Evolutionary conservation across 2,113 vertebrate species (phyloP).

Genomic region (Hymenochirus boettgeri): DNA sequence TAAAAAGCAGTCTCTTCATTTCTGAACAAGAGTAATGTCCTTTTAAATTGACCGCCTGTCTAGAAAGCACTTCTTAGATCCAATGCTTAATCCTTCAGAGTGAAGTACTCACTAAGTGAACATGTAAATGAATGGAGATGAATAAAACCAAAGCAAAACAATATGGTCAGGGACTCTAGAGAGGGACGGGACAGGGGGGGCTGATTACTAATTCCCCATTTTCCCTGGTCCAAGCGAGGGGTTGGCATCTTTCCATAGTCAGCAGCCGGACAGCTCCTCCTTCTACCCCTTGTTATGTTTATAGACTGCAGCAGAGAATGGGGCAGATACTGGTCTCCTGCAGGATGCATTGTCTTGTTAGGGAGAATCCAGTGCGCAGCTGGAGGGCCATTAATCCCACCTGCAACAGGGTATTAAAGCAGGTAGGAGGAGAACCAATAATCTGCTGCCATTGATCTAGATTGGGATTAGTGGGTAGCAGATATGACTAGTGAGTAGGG

Average conservation of each 20-base stretch:
- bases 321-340: slow-evolving; percentile 14
- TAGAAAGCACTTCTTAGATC: neutral
- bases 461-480: too few relatives aligned
- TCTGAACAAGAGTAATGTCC: neutral
- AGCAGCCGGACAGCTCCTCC: neutral
- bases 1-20: too few relatives aligned
- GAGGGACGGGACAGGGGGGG: too few relatives aligned
- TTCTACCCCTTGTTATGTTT: slow-evolving; percentile 33
- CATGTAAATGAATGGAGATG: neutral
- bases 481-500: neutral
- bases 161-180: slow-evolving; percentile 2
- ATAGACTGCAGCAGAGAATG: slow-evolving; percentile 14
- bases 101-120: neutral
- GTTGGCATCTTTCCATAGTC: neutral
- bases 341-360: slow-evolving; percentile 19
- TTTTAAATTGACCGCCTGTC: neutral
- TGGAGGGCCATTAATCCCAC: slow-evolving; percentile 32
- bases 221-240: neutral
- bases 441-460: neutral
- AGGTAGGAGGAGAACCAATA: neutral
- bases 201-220: slow-evolving; percentile 6
- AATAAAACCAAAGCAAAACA: slow-evolving; percentile 20
- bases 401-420: neutral
- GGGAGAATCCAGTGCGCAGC: neutral
- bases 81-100: neutral